Conservation (phyloP, 2,113 vertebrate species). For the Callipepla squamata region DNA sequence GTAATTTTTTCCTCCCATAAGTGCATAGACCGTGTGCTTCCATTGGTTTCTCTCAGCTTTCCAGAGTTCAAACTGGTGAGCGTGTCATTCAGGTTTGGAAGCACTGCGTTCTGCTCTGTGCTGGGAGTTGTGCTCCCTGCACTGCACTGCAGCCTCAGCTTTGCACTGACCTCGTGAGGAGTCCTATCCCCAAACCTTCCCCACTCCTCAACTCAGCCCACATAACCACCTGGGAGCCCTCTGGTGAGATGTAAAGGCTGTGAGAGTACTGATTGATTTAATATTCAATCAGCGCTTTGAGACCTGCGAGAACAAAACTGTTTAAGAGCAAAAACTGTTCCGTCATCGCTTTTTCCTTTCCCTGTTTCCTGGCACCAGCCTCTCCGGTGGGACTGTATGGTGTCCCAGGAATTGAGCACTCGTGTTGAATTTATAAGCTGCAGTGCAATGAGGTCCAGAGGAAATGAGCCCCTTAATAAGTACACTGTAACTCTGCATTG, state of each 20-base stretch:
- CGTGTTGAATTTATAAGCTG: not conserved
- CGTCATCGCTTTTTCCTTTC: not conserved
- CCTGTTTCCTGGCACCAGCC: not conserved
- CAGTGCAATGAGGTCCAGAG: not conserved
- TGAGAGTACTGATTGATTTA: not conserved
- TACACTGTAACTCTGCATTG: not conserved
- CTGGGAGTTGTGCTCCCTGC: not conserved
- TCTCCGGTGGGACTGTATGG: not conserved
- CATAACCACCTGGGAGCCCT: not conserved
- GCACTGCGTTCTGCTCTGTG: not conserved
- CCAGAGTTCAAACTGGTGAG: not conserved
- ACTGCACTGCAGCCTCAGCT: too few species aligned
- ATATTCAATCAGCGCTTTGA: not conserved
- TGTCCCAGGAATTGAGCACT: not conserved
- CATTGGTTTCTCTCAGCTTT: not conserved
- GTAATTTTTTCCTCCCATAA: not conserved
- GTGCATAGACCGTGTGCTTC: fast-evolving
- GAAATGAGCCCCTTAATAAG: not conserved
- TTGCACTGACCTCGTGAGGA: too few species aligned
- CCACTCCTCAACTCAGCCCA: too few species aligned
- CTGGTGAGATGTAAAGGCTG: not conserved
- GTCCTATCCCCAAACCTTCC: too few species aligned
- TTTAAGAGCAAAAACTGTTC: not conserved
- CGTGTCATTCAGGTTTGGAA: not conserved
- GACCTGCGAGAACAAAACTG: not conserved